Conservation (phyloP, 2,888 invertebrate species). For the Folsomia manolachei region DNA sequence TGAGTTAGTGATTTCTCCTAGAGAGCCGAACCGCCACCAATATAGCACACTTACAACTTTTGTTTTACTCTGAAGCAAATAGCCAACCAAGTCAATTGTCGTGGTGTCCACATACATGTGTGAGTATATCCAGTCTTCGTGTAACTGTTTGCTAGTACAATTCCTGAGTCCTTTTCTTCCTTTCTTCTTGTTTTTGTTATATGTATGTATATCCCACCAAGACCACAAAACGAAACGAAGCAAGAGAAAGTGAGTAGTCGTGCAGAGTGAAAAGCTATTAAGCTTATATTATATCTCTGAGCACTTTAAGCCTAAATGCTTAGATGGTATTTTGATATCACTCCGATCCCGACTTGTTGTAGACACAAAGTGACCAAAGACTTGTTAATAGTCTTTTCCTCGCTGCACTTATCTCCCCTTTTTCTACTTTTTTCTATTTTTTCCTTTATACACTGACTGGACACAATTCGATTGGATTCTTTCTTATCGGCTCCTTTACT, state of each 20-base stretch:
- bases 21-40: background rate
- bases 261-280: conserved; percentile 10
- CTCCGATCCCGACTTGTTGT: background rate
- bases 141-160: too few species aligned
- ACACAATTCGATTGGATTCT: background rate
- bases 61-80: background rate
- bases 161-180: too few species aligned
- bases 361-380: conserved; percentile 10
- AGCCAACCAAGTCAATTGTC: background rate
- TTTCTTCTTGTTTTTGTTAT: background rate
- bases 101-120: too few species aligned
- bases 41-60: background rate
- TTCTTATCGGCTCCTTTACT: background rate
- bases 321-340: conserved; percentile 4
- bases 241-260: background rate
- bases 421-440: too few species aligned
- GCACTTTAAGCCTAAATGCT: conserved; percentile 3
- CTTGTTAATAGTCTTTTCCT: conserved; percentile 18
- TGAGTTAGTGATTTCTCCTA: conserved; percentile 1
- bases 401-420: conserved; percentile 6
- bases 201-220: background rate
- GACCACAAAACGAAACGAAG: background rate
- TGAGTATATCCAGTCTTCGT: too few species aligned
- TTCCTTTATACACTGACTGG: background rate
- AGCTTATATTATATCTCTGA: background rate